A percentile compares a stretch with the other conserved stretches of the same genome.
Conservation (phyloP, 2,113 vertebrate genomes). For the Saccopteryx leptura region DNA sequence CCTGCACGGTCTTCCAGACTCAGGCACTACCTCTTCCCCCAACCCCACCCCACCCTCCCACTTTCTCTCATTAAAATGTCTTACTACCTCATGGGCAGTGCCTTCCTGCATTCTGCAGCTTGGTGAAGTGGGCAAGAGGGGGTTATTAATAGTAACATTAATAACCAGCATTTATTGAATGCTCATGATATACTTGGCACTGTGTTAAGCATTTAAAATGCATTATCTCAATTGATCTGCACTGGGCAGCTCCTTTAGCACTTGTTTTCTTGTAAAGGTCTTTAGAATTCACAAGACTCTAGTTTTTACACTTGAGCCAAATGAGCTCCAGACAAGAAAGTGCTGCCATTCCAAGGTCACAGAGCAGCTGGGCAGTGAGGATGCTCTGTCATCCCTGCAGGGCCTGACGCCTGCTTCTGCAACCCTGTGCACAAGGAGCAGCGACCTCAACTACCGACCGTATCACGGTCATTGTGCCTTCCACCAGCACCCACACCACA, state of each 20-base stretch:
- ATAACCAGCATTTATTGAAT: conserved; percentile 65
- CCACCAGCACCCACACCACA: not conserved
- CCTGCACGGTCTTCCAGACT: rapidly evolving
- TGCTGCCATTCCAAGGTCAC: not conserved
- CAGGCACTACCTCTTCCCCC: not conserved
- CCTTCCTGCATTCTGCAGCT: not conserved
- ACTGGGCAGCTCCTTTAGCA: not conserved
- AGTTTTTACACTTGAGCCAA: conserved; percentile 27
- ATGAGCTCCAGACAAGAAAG: not conserved
- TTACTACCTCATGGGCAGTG: not conserved
- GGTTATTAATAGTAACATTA: conserved; percentile 67
- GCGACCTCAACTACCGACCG: not conserved
- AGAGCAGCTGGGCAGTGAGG: not conserved
- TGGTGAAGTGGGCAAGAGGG: not conserved
- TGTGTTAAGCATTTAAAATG: conserved; percentile 12
- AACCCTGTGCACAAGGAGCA: rapidly evolving
- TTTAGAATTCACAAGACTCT: conserved; percentile 37
- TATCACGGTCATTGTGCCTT: not conserved
- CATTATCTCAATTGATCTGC: conserved; percentile 63
- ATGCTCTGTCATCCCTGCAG: no score
- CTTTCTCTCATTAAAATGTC: not conserved
- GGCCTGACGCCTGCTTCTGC: not conserved
- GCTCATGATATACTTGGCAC: not conserved
- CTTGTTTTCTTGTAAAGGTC: conserved; percentile 59
- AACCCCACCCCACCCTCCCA: rapidly evolving